Percentiles rank a stretch among this genome's conserved stretches.
Evolutionary conservation across 2,113 vertebrate genomes (phyloP).

Genomic region (Heteronetta atricapilla): DNA sequence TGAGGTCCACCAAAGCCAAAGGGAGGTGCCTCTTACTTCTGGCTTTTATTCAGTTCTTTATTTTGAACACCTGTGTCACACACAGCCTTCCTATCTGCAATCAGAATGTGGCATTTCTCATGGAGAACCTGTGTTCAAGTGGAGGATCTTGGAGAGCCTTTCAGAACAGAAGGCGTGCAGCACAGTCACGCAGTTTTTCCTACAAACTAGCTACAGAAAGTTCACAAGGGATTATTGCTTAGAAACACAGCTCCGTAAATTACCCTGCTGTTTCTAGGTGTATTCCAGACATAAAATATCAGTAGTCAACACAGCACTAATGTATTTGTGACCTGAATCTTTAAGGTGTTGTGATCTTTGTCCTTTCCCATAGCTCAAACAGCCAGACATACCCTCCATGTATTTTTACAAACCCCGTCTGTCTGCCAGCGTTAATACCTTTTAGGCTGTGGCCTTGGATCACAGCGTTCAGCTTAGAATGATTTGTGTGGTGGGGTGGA

Average conservation of each 20-base stretch:
- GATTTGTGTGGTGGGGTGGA: not conserved
- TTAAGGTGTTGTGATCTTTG: not conserved
- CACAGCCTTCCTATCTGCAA: not conserved
- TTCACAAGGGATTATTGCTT: not conserved
- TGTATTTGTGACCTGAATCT: not conserved
- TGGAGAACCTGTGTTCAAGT: not conserved
- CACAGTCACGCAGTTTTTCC: not conserved
- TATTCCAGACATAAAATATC: not conserved
- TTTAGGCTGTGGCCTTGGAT: not conserved
- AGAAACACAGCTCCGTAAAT: not conserved
- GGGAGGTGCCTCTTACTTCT: not conserved
- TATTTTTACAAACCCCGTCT: constrained; percentile 14
- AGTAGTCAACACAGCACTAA: not conserved
- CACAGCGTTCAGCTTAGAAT: not conserved
- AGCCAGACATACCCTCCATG: not conserved
- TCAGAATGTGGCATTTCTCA: not conserved
- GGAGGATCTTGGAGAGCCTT: not conserved
- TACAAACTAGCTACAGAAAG: not conserved
- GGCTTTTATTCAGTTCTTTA: not conserved
- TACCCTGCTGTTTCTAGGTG: not conserved
- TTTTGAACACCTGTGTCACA: not conserved
- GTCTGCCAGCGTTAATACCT: constrained; percentile 6
- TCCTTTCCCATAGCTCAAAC: not conserved
- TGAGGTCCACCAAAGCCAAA: not conserved
- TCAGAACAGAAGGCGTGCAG: not conserved